A percentile compares a stretch with the other conserved stretches of the same genome.
These are phyloP conservation scores for Austrolebias charrua DNA, from an alignment of 2,797 vertebrate species.

Conservation along the genomic window DNA sequence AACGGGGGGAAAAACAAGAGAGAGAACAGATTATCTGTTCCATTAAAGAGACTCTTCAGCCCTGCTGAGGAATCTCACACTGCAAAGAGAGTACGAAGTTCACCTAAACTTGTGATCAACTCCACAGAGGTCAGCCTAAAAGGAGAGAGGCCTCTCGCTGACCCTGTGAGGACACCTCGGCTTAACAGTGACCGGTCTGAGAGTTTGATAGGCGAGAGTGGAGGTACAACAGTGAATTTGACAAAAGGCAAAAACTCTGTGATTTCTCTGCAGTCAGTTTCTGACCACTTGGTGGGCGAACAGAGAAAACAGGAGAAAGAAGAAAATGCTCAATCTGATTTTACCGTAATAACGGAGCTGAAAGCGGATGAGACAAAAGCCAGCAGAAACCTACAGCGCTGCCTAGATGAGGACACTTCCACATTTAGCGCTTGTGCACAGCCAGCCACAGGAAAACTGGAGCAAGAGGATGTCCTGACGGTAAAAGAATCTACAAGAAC, in stretches of 20 bases:
- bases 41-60: constrained; percentile 71
- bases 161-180: neutral
- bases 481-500: neutral
- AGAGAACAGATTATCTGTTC: constrained; percentile 20
- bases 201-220: neutral
- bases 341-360: constrained; percentile 54
- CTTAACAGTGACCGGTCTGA: constrained; percentile 7
- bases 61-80: constrained; percentile 52
- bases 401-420: neutral
- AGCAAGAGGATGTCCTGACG: neutral
- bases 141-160: neutral
- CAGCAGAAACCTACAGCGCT: constrained; percentile 1
- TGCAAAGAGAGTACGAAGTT: constrained; percentile 67
- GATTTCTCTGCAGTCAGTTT: constrained; percentile 16
- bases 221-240: neutral
- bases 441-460: neutral
- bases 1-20: constrained; percentile 14
- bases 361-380: constrained; percentile 19
- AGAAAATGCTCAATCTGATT: constrained; percentile 14
- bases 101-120: constrained; percentile 3
- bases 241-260: too few species aligned
- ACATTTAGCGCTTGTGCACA: neutral
- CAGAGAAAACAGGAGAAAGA: constrained; percentile 12
- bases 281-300: neutral
- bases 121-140: constrained; percentile 12